Conservation (phyloP, 2,888 invertebrate genomes). For the Chymomyza procnemis region DNA sequence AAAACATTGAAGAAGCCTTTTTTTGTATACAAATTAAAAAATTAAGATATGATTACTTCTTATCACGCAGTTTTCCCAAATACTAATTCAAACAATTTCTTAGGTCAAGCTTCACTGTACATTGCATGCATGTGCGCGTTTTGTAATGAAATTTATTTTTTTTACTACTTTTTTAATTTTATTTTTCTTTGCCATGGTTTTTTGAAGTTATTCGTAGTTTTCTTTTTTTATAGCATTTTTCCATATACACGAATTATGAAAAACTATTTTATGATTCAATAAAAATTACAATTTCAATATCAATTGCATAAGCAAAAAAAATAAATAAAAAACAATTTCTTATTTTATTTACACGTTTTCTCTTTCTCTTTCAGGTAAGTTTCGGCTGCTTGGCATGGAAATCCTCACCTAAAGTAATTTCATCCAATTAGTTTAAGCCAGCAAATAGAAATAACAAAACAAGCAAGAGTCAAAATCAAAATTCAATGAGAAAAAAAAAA, state of each 20-base stretch:
- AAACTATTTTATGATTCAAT: constrained; percentile 35
- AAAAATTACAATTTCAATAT: constrained; percentile 31
- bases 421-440: constrained; percentile 57
- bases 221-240: constrained; percentile 32
- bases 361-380: constrained; percentile 21
- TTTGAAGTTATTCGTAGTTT: constrained; percentile 10
- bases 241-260: constrained; percentile 31
- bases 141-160: constrained; percentile 36
- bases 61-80: too few relatives aligned
- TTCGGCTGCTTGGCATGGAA: neutral
- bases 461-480: constrained; percentile 24
- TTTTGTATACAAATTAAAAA: too few relatives aligned
- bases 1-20: too few relatives aligned
- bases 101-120: constrained; percentile 27
- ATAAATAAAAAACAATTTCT: constrained; percentile 23
- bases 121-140: neutral
- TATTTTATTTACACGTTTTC: constrained; percentile 17
- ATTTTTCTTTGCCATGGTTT: constrained; percentile 24
- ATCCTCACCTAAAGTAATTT: constrained; percentile 21
- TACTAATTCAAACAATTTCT: too few relatives aligned
- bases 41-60: too few relatives aligned
- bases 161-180: constrained; percentile 45
- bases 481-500: constrained; percentile 14
- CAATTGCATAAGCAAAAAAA: constrained; percentile 28
- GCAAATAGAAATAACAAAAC: neutral